Percentiles rank a stretch among this genome's conserved stretches.
These are phyloP conservation scores for Lagenorhynchus albirostris DNA, from an alignment of 2,113 vertebrate species.

Conservation along the genomic window DNA sequence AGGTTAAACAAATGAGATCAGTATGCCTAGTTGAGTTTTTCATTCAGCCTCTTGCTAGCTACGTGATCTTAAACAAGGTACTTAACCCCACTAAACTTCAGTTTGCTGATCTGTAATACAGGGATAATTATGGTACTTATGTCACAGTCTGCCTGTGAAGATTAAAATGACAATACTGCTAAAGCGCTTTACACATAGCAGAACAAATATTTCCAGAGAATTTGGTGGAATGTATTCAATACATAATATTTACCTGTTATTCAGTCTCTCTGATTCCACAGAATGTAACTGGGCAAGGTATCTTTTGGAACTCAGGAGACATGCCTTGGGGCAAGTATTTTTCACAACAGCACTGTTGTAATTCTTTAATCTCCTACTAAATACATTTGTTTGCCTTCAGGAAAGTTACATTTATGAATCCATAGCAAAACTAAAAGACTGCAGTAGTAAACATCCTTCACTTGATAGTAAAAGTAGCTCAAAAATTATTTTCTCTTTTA, in stretches of 20 bases:
- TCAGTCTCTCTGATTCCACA: not conserved
- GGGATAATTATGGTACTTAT: not conserved
- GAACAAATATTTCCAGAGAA: not conserved
- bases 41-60: not conserved
- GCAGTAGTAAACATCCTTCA: not conserved
- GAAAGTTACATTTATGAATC: not conserved
- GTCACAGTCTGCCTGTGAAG: not conserved
- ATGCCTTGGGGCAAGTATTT: conserved; percentile 15
- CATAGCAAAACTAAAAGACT: not conserved
- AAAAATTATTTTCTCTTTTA: not conserved
- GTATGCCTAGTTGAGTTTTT: not conserved
- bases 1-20: not conserved
- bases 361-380: not conserved
- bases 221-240: not conserved
- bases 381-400: not conserved
- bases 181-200: not conserved
- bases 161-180: not conserved
- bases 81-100: not conserved
- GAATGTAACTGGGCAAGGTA: not conserved
- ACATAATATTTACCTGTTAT: not conserved
- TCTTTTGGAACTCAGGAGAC: not conserved
- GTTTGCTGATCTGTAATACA: not conserved
- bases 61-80: not conserved
- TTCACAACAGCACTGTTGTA: not conserved
- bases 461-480: not conserved